Percentiles rank a stretch among this genome's conserved stretches.
These are phyloP conservation scores for Pseudomyrmex flavicornis DNA, from an alignment of 1,140 invertebrate genomes.

Conservation along the genomic window DNA sequence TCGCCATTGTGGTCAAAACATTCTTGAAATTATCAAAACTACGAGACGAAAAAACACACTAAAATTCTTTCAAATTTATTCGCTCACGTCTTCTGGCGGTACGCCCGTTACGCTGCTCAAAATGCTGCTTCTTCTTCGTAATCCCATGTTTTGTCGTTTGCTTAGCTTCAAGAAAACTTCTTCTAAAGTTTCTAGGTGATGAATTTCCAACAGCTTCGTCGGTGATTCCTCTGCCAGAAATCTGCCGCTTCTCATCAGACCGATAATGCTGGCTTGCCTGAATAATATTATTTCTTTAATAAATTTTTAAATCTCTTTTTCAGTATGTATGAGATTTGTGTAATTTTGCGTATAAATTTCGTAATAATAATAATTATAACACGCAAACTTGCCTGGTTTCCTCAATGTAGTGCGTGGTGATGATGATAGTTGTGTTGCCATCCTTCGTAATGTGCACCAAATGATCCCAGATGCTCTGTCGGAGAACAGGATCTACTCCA, in stretches of 20 bases:
- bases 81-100: conserved; percentile 82
- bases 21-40: background rate
- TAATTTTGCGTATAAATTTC: too few relatives aligned
- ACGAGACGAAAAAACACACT: background rate
- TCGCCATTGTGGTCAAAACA: too few relatives aligned
- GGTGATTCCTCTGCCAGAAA: conserved; percentile 97
- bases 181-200: conserved; percentile 93
- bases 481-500: conserved; percentile 96
- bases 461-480: conserved; percentile 98
- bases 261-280: conserved; percentile 95
- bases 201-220: conserved; percentile 90
- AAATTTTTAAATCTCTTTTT: background rate
- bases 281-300: conserved; percentile 74
- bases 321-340: too few relatives aligned
- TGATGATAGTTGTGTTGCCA: conserved; percentile 96
- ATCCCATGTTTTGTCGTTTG: conserved; percentile 92
- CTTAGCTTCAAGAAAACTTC: conserved; percentile 97
- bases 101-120: conserved; percentile 88
- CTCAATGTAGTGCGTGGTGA: conserved; percentile 99
- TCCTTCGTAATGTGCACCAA: conserved; percentile 94
- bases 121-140: conserved; percentile 91
- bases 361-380: background rate
- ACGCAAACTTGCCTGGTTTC: conserved; percentile 89
- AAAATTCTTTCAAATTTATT: background rate
- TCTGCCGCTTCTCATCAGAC: conserved; percentile 95